Percentiles rank a stretch among this genome's conserved stretches.
These are phyloP conservation scores for Tetrapedia diversipes DNA, from an alignment of 2,888 invertebrate species.

Conservation along the genomic window DNA sequence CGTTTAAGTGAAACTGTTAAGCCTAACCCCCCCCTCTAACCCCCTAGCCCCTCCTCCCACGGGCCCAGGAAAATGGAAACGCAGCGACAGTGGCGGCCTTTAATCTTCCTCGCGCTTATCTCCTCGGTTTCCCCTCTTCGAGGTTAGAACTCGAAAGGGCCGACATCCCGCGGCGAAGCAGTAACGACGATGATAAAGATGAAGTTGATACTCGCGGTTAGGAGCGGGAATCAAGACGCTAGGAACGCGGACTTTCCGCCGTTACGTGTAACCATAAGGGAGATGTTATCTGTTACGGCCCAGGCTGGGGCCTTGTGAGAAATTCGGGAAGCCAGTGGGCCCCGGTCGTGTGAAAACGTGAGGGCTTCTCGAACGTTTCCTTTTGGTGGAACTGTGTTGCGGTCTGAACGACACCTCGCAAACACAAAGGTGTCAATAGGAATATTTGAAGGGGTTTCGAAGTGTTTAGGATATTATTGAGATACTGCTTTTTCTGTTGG, in stretches of 20 bases:
- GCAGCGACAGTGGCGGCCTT: conserved; percentile 35
- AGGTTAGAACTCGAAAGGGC: conserved; percentile 60
- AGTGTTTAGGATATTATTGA: too few relatives aligned
- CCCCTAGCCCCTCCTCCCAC: too few relatives aligned
- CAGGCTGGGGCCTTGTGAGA: conserved; percentile 54
- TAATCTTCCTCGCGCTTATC: conserved; percentile 42
- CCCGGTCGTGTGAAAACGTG: conserved; percentile 40
- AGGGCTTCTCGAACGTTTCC: conserved; percentile 2
- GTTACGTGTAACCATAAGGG: conserved; percentile 64
- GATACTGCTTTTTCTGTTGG: too few relatives aligned
- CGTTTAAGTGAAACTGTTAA: conserved; percentile 1
- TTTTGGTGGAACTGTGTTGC: not conserved
- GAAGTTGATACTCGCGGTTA: conserved; percentile 67
- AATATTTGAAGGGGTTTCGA: too few relatives aligned
- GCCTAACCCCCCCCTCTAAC: too few relatives aligned
- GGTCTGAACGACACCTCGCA: not conserved
- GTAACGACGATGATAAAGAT: conserved; percentile 72
- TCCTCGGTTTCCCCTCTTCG: conserved; percentile 19
- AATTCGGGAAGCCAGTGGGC: conserved; percentile 53
- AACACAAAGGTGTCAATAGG: too few relatives aligned
- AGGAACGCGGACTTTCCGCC: conserved; percentile 64
- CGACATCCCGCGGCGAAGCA: conserved; percentile 69
- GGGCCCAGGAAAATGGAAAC: conserved; percentile 27
- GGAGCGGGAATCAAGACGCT: conserved; percentile 35
- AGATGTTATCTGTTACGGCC: conserved; percentile 67